Evolutionary conservation across 1,140 invertebrate genomes (phyloP).

Genomic region (Dendrolimus kikuchii): DNA sequence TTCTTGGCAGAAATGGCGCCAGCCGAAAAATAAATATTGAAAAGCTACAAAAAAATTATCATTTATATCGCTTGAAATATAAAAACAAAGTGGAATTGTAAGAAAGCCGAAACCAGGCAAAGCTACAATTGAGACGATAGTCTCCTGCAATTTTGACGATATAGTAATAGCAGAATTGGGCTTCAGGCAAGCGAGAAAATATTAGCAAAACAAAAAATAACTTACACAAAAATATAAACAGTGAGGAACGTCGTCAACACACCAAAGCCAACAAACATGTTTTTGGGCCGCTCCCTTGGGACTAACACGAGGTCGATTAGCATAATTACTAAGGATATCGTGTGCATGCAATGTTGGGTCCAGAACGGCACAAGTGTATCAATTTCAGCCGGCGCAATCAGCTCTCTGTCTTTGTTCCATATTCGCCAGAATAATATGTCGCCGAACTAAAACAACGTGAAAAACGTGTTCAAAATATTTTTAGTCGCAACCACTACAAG

Average conservation of each 20-base stretch:
- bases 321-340: slow-evolving; percentile 33
- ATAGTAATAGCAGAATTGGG: no score
- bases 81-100: no score
- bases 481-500: background rate
- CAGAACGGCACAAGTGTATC: slow-evolving; percentile 34
- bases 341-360: slow-evolving; percentile 53
- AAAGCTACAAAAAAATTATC: no score
- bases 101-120: no score
- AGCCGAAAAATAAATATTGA: no score
- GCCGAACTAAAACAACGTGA: slow-evolving; percentile 35
- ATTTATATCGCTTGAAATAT: no score
- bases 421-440: slow-evolving; percentile 51
- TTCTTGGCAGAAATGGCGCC: no score
- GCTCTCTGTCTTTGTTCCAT: slow-evolving; percentile 30
- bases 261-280: slow-evolving; percentile 19
- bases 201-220: slow-evolving; percentile 2
- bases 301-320: slow-evolving; percentile 39
- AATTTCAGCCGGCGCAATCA: slow-evolving; percentile 32
- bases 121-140: no score
- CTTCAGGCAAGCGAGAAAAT: no score
- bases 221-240: slow-evolving; percentile 39
- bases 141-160: no score
- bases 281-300: slow-evolving; percentile 31
- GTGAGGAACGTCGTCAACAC: slow-evolving; percentile 25
- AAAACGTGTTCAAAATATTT: background rate